Conservation (phyloP, 1,140 invertebrate genomes). For the Saxidomus purpurata region DNA sequence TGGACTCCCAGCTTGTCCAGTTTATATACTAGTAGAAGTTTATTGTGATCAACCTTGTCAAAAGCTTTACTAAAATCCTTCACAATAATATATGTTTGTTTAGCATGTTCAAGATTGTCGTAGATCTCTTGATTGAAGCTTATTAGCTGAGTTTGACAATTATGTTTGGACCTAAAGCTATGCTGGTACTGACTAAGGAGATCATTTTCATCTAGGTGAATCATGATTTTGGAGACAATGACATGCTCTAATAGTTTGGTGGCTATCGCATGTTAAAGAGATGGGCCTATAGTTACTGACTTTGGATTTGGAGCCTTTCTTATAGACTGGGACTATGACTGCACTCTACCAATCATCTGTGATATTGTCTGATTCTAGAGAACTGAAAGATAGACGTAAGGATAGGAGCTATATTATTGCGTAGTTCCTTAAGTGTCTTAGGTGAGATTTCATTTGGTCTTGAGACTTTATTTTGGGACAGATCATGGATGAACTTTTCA, state of each 20-base stretch:
- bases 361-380: no score
- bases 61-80: no score
- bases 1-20: neutral
- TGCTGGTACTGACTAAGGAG: constrained; percentile 19
- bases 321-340: constrained; percentile 48
- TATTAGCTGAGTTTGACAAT: constrained; percentile 59
- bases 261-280: neutral
- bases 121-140: constrained; percentile 39
- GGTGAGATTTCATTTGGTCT: no score
- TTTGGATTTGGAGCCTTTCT: constrained; percentile 50
- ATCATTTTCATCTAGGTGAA: constrained; percentile 17
- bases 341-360: neutral
- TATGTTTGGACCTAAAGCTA: no score
- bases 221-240: constrained; percentile 43
- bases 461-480: neutral
- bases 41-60: no score
- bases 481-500: neutral
- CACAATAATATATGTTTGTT: no score
- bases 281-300: constrained; percentile 31
- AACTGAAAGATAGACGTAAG: no score
- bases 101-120: no score
- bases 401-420: no score
- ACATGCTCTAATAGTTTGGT: constrained; percentile 59
- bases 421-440: no score
- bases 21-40: neutral